Conservation (phyloP, 2,888 invertebrate species). For the Volucella zonaria region DNA sequence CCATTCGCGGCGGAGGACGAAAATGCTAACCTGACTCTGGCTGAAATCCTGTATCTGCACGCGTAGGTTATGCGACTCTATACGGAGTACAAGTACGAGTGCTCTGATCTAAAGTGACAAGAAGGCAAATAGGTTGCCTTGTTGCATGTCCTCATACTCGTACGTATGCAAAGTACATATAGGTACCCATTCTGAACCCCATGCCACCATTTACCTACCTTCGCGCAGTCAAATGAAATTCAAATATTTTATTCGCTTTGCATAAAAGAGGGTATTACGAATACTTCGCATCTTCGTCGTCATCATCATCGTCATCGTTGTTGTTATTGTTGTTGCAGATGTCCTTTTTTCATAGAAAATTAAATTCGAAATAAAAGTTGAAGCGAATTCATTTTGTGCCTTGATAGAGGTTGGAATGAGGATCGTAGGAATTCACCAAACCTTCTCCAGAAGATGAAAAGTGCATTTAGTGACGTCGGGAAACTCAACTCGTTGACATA, state of each 20-base stretch:
- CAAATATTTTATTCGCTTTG: constrained; percentile 45
- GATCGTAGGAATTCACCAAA: no score
- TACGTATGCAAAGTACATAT: not conserved
- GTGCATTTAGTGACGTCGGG: constrained; percentile 18
- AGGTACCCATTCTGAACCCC: not conserved
- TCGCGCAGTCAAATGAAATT: constrained; percentile 55
- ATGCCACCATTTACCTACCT: constrained; percentile 32
- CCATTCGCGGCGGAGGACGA: constrained; percentile 2
- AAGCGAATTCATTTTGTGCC: constrained; percentile 28
- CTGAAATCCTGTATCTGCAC: not conserved
- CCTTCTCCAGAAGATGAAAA: not conserved
- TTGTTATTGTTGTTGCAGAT: not conserved
- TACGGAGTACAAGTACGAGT: not conserved
- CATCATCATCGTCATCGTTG: constrained; percentile 3
- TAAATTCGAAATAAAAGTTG: constrained; percentile 50
- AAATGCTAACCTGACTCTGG: constrained; percentile 15
- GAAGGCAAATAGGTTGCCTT: constrained; percentile 11
- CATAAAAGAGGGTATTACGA: constrained; percentile 42
- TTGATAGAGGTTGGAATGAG: not conserved
- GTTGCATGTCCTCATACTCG: no score
- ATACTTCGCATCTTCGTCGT: not conserved
- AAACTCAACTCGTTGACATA: not conserved
- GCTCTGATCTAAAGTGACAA: not conserved
- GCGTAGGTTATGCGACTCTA: constrained; percentile 3
- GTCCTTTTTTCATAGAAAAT: constrained; percentile 46